These are phyloP conservation scores for Macrocentrus cingulum DNA, from an alignment of 1,140 invertebrate genomes.

Conservation along the genomic window DNA sequence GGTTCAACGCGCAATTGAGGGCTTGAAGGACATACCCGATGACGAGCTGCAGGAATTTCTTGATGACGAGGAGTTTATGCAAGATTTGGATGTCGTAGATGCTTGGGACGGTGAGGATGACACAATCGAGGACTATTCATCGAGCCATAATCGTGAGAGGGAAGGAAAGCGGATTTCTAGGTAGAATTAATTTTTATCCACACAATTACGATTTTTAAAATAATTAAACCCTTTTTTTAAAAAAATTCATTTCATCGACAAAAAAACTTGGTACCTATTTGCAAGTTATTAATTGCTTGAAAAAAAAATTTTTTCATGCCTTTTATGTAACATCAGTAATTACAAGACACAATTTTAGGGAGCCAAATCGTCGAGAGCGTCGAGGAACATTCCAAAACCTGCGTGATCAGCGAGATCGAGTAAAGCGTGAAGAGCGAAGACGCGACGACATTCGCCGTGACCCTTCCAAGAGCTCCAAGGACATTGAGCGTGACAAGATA, in stretches of 20 bases:
- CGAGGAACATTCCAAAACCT: conserved; percentile 32
- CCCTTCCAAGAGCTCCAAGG: conserved; percentile 53
- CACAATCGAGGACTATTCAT: neutral
- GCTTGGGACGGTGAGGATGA: conserved; percentile 53
- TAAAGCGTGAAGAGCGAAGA: conserved; percentile 42
- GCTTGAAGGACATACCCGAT: conserved; percentile 26
- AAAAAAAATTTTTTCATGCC: neutral
- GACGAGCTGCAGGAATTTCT: conserved; percentile 50
- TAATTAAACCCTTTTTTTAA: too few relatives aligned
- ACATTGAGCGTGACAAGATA: conserved; percentile 54
- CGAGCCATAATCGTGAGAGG: conserved; percentile 19
- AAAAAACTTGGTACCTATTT: too few relatives aligned
- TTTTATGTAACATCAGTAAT: conserved; percentile 16
- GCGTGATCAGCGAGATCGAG: conserved; percentile 31
- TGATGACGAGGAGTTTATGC: conserved; percentile 51
- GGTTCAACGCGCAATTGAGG: conserved; percentile 28
- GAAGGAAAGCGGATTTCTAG: conserved; percentile 37
- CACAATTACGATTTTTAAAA: neutral
- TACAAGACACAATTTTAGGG: conserved; percentile 20
- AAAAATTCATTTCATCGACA: too few relatives aligned
- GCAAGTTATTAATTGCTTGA: too few relatives aligned
- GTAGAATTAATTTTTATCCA: conserved; percentile 34
- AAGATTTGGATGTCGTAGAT: conserved; percentile 50
- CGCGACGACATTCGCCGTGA: conserved; percentile 46
- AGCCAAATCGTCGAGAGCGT: conserved; percentile 26